Evolutionary conservation across 1,140 invertebrate species (phyloP).

Genomic region (Cyclargus thomasi): DNA sequence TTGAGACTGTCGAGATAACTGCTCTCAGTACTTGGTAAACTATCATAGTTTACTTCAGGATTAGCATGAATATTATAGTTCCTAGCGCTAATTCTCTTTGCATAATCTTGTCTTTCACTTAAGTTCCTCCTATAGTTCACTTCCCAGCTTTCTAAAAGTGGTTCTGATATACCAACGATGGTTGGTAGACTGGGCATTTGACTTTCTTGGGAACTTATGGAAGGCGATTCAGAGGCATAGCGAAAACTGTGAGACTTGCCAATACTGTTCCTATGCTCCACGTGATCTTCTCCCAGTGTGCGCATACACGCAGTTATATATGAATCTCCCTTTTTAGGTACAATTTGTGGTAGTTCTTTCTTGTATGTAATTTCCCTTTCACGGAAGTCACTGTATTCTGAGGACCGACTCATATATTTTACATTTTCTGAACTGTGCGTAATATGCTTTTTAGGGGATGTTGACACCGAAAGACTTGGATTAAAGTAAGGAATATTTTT

Average conservation of each 20-base stretch:
- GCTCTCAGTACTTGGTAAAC: constrained; percentile 64
- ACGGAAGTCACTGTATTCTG: constrained; percentile 47
- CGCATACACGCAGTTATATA: constrained; percentile 51
- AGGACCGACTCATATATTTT: constrained; percentile 52
- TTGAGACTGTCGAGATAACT: constrained; percentile 69
- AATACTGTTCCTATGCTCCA: constrained; percentile 72
- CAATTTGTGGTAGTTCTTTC: constrained; percentile 41
- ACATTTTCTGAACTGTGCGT: constrained; percentile 58
- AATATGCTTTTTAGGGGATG: constrained; percentile 46
- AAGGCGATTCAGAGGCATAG: constrained; percentile 71
- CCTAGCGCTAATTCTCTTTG: constrained; percentile 58
- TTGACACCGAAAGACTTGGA: constrained; percentile 44
- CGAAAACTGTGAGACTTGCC: constrained; percentile 82
- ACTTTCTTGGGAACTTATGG: constrained; percentile 66
- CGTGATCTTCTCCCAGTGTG: constrained; percentile 62
- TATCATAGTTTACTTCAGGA: constrained; percentile 59
- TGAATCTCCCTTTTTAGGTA: constrained; percentile 50
- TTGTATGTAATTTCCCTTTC: constrained; percentile 48
- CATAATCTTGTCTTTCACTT: constrained; percentile 57
- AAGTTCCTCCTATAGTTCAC: constrained; percentile 70
- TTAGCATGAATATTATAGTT: constrained; percentile 54
- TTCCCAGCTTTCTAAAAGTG: constrained; percentile 73
- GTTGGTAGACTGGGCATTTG: constrained; percentile 72
- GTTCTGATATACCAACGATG: constrained; percentile 72
- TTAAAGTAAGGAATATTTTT: constrained; percentile 65